phyloP scores from a whole-genome alignment of 1,140 invertebrate species.

The Metaphire vulgaris region DNA sequence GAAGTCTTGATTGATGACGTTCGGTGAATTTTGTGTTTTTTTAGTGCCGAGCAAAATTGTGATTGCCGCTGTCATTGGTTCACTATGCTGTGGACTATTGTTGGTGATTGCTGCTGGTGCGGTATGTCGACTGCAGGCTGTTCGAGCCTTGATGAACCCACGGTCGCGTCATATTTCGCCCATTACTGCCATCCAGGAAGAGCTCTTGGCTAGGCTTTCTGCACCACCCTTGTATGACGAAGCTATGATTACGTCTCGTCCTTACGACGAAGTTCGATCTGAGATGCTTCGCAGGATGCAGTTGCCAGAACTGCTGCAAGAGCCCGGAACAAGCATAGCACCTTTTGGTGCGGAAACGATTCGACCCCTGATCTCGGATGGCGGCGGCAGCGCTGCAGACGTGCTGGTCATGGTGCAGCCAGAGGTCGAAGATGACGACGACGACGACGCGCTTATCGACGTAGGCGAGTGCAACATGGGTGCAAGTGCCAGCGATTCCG shows the following conservation, averaged over 20 bases:
- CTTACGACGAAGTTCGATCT: constrained; percentile 13
- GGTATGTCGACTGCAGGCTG: neutral
- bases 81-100: neutral
- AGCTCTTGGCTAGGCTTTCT: constrained; percentile 12
- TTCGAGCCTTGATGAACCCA: neutral
- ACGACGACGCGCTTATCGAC: neutral
- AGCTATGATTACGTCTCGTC: constrained; percentile 17
- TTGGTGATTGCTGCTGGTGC: neutral
- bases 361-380: neutral
- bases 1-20: neutral
- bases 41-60: neutral
- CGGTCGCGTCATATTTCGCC: constrained; percentile 4
- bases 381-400: neutral
- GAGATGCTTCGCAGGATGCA: constrained; percentile 1
- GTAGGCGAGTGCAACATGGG: neutral
- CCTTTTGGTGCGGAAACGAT: neutral
- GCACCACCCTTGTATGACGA: constrained; percentile 16
- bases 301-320: neutral
- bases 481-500: neutral
- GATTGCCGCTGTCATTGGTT: neutral
- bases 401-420: neutral
- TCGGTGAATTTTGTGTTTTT: neutral
- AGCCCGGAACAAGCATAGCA: neutral
- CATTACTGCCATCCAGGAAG: constrained; percentile 15
- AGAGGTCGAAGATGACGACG: neutral